Conservation (phyloP, 2,888 invertebrate species). For the Alitta virens region DNA sequence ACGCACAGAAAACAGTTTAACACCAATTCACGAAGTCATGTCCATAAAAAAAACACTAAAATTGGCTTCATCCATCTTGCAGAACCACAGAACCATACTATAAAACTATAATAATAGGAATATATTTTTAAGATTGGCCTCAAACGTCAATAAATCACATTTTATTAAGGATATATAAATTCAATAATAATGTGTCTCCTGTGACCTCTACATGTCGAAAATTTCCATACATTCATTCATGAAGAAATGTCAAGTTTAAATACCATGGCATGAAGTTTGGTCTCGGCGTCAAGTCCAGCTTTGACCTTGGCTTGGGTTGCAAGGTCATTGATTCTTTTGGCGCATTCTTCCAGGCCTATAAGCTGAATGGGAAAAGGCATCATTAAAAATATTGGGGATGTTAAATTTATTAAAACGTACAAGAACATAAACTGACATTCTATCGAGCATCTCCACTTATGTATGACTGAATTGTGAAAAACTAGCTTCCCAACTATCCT, state of each 20-base stretch:
- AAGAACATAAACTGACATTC: too few relatives aligned
- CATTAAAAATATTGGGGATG: neutral
- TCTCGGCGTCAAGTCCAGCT: slow-evolving; percentile 64
- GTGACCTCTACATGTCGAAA: too few relatives aligned
- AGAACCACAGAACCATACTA: neutral
- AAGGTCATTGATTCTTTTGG: slow-evolving; percentile 72
- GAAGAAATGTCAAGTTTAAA: too few relatives aligned
- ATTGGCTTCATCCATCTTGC: too few relatives aligned
- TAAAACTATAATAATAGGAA: neutral
- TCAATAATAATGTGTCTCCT: neutral
- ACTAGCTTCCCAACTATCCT: neutral
- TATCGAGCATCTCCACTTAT: too few relatives aligned
- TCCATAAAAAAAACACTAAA: too few relatives aligned
- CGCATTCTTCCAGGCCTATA: slow-evolving; percentile 78
- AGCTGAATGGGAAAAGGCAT: slow-evolving; percentile 47
- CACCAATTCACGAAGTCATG: too few relatives aligned
- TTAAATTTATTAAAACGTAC: too few relatives aligned
- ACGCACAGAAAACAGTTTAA: too few relatives aligned
- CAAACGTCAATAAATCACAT: neutral
- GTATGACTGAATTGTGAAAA: too few relatives aligned
- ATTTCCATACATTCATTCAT: too few relatives aligned
- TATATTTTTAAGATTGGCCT: neutral
- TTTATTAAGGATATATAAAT: neutral
- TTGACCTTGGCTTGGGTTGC: slow-evolving; percentile 67
- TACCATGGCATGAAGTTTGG: slow-evolving; percentile 70